Conservation (phyloP, 1,140 invertebrate genomes). For the Phenacoccus solenopsis region DNA sequence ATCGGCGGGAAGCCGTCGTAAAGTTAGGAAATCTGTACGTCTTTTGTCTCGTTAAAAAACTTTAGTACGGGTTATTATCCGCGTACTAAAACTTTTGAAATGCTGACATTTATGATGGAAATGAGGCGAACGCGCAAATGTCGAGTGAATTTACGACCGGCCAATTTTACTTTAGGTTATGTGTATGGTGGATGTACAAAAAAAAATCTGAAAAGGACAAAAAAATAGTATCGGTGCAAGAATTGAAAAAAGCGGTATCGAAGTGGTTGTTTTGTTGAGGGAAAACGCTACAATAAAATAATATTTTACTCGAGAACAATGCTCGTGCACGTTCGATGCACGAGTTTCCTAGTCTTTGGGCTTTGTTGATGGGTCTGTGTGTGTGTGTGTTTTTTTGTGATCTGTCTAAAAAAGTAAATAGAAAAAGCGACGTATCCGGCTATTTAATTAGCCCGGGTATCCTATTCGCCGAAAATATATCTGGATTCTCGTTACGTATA, state of each 20-base stretch:
- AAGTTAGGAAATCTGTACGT: neutral
- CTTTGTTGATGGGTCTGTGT: too few relatives aligned
- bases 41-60: neutral
- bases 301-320: too few relatives aligned
- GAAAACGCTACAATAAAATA: too few relatives aligned
- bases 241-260: too few relatives aligned
- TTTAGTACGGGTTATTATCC: neutral
- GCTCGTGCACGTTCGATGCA: too few relatives aligned
- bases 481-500: too few relatives aligned
- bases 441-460: neutral
- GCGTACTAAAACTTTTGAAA: conserved; percentile 3
- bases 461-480: too few relatives aligned
- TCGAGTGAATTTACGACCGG: neutral
- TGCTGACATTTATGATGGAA: neutral
- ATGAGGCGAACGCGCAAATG: neutral
- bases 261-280: too few relatives aligned
- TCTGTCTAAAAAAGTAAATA: too few relatives aligned
- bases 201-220: neutral
- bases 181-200: neutral
- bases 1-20: conserved; percentile 5
- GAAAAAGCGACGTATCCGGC: too few relatives aligned
- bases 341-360: too few relatives aligned
- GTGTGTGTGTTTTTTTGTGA: too few relatives aligned
- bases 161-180: neutral
- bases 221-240: neutral